Evolutionary conservation across 2,113 vertebrate genomes (phyloP), one percentile per base, ranked within the genome.

Genomic region (Ammodramus savannarum): DNA sequence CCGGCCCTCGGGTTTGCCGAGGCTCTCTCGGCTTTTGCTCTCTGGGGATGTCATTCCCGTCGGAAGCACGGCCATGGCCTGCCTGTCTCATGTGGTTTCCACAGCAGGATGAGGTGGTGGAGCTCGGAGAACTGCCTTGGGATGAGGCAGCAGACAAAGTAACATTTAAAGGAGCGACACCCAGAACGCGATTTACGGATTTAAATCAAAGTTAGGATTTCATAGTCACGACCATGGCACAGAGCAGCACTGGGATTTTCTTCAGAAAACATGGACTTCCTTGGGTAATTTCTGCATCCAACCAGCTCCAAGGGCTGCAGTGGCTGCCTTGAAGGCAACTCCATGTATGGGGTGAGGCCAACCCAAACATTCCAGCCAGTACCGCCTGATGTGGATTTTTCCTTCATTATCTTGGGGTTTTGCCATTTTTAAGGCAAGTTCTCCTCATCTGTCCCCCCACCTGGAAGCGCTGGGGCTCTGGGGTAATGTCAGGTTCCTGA

Each of bases 11-110:
- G 25, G 51, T 68, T 93, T 74, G 66, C 34, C 8, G 26, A 32
- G 25, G n/a, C 48, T 72, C 78, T 68, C 36, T 68, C 36, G 5
- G 69, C 79, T 51, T 95, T 95, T 85, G 80, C 78, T 80, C 92
- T 83, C 49, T 10, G 10, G 2, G 16, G 82, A 94, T 83, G 71
- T 91, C 66, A 36, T 90, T 54, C 85, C 88, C 1, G 1, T 36
- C 29, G 7, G 93, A 95, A 85, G 43, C 41, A 6, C 8, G 16
- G 14, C 48, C 26, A 7, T 1, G 18, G 83, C 79, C 75, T 65
- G 31, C 36, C 41, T 43, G 17, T 68, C 31, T 16, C 10, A 0
- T 83, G 89, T 52, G 66, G 66, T 84, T 89, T 81, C 69, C 90
- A 75, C 49, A 38, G 49, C 0, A 0, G 41, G 23, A 31, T 46